Percentiles rank a stretch among this genome's conserved stretches.
phyloP scores from a whole-genome alignment of 1,140 invertebrate genomes.

The Probaryconus sp. region DNA sequence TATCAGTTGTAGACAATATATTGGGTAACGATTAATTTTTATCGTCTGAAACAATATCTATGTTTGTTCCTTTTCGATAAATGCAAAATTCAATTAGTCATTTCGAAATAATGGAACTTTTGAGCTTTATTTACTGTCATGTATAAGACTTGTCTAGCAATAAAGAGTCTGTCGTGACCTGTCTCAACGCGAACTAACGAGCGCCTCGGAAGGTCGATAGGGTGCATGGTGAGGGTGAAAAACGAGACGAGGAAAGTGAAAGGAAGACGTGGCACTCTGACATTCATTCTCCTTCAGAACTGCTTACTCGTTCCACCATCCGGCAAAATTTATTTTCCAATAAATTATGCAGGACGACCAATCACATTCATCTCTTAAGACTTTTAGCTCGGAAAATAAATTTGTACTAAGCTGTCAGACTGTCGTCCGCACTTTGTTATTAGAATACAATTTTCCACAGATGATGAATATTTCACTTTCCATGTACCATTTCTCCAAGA shows the following conservation, averaged over 20 bases:
- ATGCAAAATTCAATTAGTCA: conserved; percentile 46
- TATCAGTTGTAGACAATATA: no score
- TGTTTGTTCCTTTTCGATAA: no score
- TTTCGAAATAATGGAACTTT: conserved; percentile 41
- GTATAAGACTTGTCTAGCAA: conserved; percentile 49
- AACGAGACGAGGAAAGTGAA: conserved; percentile 58
- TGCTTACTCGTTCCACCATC: conserved; percentile 13
- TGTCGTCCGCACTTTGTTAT: conserved; percentile 45
- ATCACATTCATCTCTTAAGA: conserved; percentile 56
- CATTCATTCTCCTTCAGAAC: conserved; percentile 57
- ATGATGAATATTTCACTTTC: conserved; percentile 50
- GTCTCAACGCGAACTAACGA: conserved; percentile 60
- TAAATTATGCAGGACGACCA: conserved; percentile 56
- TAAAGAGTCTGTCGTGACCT: conserved; percentile 62
- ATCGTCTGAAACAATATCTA: no score
- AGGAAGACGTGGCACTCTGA: conserved; percentile 54
- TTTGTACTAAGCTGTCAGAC: conserved; percentile 47
- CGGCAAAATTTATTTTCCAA: conserved; percentile 53
- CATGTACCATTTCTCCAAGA: conserved; percentile 13
- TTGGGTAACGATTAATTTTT: no score
- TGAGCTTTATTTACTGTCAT: conserved; percentile 53
- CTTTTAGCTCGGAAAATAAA: conserved; percentile 54
- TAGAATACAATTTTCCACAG: conserved; percentile 52
- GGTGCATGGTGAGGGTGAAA: conserved; percentile 46
- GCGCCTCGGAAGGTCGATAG: conserved; percentile 45